Evolutionary conservation across 1,140 invertebrate genomes (phyloP).

Genomic region (Dendrolimus punctatus): DNA sequence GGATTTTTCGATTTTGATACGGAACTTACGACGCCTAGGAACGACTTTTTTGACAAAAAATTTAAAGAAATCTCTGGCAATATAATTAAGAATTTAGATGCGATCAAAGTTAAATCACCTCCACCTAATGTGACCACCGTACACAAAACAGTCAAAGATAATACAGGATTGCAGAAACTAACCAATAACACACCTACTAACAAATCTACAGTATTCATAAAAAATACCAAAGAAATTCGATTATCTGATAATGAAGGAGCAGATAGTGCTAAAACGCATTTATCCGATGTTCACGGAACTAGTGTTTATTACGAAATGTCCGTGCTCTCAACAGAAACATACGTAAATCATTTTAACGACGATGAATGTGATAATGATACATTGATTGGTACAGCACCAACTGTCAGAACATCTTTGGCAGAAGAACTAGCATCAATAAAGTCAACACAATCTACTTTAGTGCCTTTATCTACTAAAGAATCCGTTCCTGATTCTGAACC

Average conservation of each 20-base stretch:
- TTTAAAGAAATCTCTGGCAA: constrained; percentile 50
- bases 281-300: constrained; percentile 62
- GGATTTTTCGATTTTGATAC: constrained; percentile 51
- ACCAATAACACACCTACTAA: constrained; percentile 47
- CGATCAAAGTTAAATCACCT: constrained; percentile 38
- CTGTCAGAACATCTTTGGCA: constrained; percentile 37
- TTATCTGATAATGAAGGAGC: constrained; percentile 54
- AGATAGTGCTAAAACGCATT: constrained; percentile 40
- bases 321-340: constrained; percentile 62
- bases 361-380: constrained; percentile 60
- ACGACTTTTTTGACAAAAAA: constrained; percentile 62
- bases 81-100: constrained; percentile 51
- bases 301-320: constrained; percentile 69
- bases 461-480: constrained; percentile 18
- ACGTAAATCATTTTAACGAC: constrained; percentile 47
- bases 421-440: constrained; percentile 36
- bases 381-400: constrained; percentile 22
- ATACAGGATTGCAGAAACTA: constrained; percentile 37
- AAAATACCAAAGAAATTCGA: constrained; percentile 65
- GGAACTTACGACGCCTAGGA: constrained; percentile 61
- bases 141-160: constrained; percentile 41
- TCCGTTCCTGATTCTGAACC: constrained; percentile 19
- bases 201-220: constrained; percentile 55
- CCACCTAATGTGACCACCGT: constrained; percentile 38
- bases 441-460: constrained; percentile 23